Percentiles rank a stretch among this genome's conserved stretches.
These are phyloP conservation scores for Xiphophorus birchmanni DNA, from an alignment of 2,797 vertebrate genomes.

Conservation along the genomic window DNA sequence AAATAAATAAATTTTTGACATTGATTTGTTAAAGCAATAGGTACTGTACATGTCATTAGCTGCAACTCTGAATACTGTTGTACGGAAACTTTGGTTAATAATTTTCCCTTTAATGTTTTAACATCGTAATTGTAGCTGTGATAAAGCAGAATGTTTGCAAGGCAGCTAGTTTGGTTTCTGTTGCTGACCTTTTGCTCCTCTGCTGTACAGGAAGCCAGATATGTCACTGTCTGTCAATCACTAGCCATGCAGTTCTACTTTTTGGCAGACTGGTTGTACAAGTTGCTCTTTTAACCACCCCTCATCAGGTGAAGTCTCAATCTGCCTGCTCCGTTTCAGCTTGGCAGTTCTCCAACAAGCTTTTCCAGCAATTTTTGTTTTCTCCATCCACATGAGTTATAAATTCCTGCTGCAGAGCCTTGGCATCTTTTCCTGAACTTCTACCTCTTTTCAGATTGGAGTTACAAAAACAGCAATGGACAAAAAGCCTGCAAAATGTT, in stretches of 20 bases:
- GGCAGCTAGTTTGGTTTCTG: slow-evolving; percentile 24
- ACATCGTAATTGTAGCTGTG: neutral
- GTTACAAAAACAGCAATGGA: slow-evolving; percentile 38
- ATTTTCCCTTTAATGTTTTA: neutral
- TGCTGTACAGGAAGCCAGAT: slow-evolving; percentile 35
- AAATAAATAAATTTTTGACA: too few relatives aligned
- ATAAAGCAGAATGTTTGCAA: slow-evolving; percentile 14
- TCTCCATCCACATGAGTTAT: slow-evolving; percentile 46
- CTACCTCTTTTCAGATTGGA: slow-evolving; percentile 44
- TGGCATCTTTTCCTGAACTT: slow-evolving; percentile 53
- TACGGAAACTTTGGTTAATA: neutral
- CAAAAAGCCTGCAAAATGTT: slow-evolving; percentile 46
- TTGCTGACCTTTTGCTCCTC: slow-evolving; percentile 49
- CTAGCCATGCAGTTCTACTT: slow-evolving; percentile 35
- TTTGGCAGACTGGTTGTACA: slow-evolving; percentile 57
- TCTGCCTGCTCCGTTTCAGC: slow-evolving; percentile 55
- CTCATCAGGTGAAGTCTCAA: slow-evolving; percentile 42
- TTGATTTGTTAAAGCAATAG: too few relatives aligned
- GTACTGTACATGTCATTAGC: neutral
- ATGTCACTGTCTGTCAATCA: slow-evolving; percentile 56
- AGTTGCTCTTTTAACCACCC: slow-evolving; percentile 60
- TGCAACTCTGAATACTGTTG: neutral
- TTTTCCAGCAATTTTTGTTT: slow-evolving; percentile 37
- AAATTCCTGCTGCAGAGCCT: slow-evolving; percentile 58
- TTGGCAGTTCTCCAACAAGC: slow-evolving; percentile 62